Conservation (phyloP, 2,888 invertebrate species). For the Masnerella sp. region DNA sequence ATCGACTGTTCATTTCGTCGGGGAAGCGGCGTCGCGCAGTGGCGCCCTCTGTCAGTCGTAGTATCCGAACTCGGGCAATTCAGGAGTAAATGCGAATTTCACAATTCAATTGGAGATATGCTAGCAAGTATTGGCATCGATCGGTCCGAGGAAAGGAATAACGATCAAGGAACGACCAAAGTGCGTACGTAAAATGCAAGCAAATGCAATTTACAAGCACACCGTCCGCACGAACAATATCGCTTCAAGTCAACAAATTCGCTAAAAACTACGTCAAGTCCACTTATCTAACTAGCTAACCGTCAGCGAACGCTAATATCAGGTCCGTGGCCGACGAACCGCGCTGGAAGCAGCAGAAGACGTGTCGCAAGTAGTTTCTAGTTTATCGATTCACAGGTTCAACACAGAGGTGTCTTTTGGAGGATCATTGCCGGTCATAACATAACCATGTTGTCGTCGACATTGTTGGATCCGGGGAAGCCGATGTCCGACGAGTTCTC, state of each 20-base stretch:
- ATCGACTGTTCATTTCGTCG: not conserved
- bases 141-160: conserved; percentile 25
- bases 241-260: conserved; percentile 67
- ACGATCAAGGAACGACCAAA: conserved; percentile 19
- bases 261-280: conserved; percentile 68
- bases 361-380: conserved; percentile 63
- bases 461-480: conserved; percentile 72
- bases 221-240: conserved; percentile 51
- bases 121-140: conserved; percentile 51
- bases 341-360: conserved; percentile 59
- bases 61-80: no score
- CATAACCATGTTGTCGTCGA: conserved; percentile 77
- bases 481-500: conserved; percentile 75
- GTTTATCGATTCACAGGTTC: conserved; percentile 66
- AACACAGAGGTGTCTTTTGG: conserved; percentile 61
- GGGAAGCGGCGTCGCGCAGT: no score
- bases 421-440: conserved; percentile 72
- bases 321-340: conserved; percentile 51
- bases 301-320: conserved; percentile 59
- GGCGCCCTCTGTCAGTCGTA: no score
- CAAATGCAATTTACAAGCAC: conserved; percentile 57
- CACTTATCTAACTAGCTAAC: conserved; percentile 63
- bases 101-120: conserved; percentile 44
- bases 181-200: conserved; percentile 39
- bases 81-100: conserved; percentile 49